Base-by-base conservation (phyloP, 2,888 invertebrate genomes). In the Drosophila sordidula region DNA sequence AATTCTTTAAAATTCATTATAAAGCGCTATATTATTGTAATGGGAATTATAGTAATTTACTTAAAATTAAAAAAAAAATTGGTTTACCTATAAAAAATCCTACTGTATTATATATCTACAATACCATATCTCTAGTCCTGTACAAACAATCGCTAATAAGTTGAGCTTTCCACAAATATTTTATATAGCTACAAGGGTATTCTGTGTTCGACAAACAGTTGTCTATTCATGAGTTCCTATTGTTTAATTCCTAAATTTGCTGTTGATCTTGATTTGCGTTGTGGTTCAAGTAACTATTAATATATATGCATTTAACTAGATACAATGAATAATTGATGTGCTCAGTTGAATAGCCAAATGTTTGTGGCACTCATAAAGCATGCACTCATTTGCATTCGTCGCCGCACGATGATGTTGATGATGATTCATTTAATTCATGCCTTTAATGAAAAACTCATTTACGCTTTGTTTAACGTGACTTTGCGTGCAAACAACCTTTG, bases 401-500 rank as follows among this genome's bases (percentile, higher is more conserved):
- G n/a, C 32, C 52, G 47, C 45, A 62, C 44, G 55, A 70, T n/a
- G 50, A 26, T 16, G 26, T 26, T 54, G 32, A 54, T 52, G 58
- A 66, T 67, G 61, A 71, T 75, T 76, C 61, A 75, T 75, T 75
- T 36, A 55, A 75, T 66, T 70, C 55, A 44, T 52, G 61, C 45
- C 55, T 50, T 36, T 58, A 71, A 76, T 68, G 77, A 57, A 75
- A 76, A 70, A 70, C 57, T 70, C 46, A 62, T 58, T 69, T 79
- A 51, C 56, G 46, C 58, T 65, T 47, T 51, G 63, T 70, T 62
- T 70, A 50, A 51, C 49, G 62, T 61, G 42, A 55, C 64, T 71
- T 79, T 83, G 81, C 87, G 87, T 83, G 81, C 80, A 84, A 84
- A 86, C 67, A 81, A 75, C 67, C 74, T 65, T 68, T 84, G 63